phyloP scores from a whole-genome alignment of 2,888 invertebrate genomes.

The Allolobophora icterica region DNA sequence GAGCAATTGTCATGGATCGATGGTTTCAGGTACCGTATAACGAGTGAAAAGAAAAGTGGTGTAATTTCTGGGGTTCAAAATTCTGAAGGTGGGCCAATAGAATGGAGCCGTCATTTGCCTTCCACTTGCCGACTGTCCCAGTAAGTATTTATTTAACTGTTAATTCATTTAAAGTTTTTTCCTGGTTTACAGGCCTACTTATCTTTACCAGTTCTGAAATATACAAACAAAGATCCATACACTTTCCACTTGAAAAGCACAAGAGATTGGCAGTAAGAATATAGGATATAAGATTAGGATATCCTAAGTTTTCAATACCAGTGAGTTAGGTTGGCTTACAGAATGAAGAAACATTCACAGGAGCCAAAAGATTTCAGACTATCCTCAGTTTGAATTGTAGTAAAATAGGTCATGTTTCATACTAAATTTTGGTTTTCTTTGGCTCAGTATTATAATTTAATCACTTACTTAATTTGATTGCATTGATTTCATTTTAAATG shows the following conservation, averaged over 20 bases:
- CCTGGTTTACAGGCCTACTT: neutral
- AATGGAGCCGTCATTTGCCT: slow-evolving; percentile 88
- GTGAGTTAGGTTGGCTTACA: neutral
- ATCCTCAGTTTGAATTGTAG: neutral
- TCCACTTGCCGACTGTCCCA: slow-evolving; percentile 82
- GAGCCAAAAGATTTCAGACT: neutral
- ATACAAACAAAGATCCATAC: too few relatives aligned
- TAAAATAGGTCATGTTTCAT: neutral
- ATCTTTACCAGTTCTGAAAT: neutral
- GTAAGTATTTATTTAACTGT: slow-evolving; percentile 51
- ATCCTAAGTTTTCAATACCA: neutral
- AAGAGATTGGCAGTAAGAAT: neutral
- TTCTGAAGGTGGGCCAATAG: slow-evolving; percentile 89
- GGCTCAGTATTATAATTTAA: slow-evolving; percentile 17
- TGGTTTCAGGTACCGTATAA: slow-evolving; percentile 76
- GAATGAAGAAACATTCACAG: neutral
- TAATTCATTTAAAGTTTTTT: neutral
- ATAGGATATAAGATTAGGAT: too few relatives aligned
- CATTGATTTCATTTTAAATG: too few relatives aligned
- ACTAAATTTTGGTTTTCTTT: neutral
- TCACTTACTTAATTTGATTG: neutral
- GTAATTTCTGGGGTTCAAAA: slow-evolving; percentile 88
- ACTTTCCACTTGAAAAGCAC: neutral
- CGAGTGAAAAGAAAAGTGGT: slow-evolving; percentile 90
- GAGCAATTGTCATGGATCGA: neutral